Conservation (phyloP, 64 coral and sea anemone species). For the Montipora cactus region DNA sequence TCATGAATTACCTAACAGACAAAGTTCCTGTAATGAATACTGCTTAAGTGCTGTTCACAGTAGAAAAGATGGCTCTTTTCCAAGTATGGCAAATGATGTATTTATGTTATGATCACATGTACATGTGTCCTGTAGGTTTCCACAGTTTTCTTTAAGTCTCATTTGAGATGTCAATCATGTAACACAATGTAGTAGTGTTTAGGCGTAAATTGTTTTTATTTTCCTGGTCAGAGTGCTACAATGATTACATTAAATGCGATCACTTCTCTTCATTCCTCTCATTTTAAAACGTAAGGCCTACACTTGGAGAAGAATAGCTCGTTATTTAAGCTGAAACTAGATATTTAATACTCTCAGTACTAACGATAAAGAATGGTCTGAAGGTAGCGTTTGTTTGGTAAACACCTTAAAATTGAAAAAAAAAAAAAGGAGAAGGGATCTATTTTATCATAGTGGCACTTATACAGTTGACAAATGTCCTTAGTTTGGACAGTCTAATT, state of each 20-base stretch:
- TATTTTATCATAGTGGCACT: too few species aligned
- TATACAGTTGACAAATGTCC: background rate
- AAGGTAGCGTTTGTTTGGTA: too few species aligned
- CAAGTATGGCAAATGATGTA: background rate
- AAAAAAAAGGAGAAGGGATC: too few species aligned
- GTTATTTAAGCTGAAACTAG: too few species aligned
- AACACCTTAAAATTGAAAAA: too few species aligned
- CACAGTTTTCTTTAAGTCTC: background rate
- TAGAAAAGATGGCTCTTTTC: background rate
- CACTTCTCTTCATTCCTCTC: too few species aligned
- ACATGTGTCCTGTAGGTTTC: background rate
- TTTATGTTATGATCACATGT: conserved; percentile 1
- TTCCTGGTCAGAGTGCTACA: background rate
- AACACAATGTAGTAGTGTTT: conserved; percentile 11
- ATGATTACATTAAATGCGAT: too few species aligned
- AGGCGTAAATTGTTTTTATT: background rate
- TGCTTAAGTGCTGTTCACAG: conserved; percentile 1
- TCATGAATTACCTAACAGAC: background rate
- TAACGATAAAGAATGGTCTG: too few species aligned
- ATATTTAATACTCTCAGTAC: too few species aligned
- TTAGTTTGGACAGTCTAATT: background rate
- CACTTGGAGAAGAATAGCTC: too few species aligned
- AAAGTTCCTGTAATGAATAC: conserved; percentile 17
- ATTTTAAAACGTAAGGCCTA: too few species aligned
- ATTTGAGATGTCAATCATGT: background rate